Base-by-base conservation (phyloP, 2,113 vertebrate species). In the Hydropotes inermis region DNA sequence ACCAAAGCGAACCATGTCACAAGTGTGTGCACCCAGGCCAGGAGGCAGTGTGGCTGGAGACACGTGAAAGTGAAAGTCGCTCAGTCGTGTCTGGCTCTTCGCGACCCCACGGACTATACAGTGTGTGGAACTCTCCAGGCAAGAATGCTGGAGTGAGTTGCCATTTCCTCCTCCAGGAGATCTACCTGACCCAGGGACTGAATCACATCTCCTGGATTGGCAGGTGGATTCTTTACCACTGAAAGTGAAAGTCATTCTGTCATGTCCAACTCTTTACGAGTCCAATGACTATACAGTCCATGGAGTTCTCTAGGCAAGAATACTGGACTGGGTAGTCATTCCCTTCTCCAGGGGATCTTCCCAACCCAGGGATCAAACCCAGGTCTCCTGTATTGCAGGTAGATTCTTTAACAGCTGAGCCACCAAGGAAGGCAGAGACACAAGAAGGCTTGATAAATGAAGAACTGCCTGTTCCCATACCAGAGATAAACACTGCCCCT, bases 361-460 rank as follows among this genome's bases (percentile, higher is more conserved):
- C 67, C 10, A 23, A 70, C 6, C 9, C 67, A 70, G 67, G 4
- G 67, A 12, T 70, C 10, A 0, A 39, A 70, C 67, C 67, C 19
- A 12, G 67, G n/a, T 70, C 67, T 70, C 19, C n/a, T 0, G 0
- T n/a, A 36, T 0, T 12, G n/a, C 12, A 10, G 67, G 10, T 2
- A 39, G 67, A 23, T 21, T 70, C 67, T 70, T 70, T 70, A 70
- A 5, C 67, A 70, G 67, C 67, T 36, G n/a, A 70, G 64, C 36
- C n/a, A 36, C n/a, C 64, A 70, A 33, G 64, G 64, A 67, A 36
- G 64, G 64, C 0, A 1, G 64, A 36, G 64, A 70, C 64, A 11
- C n/a, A 23, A 21, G 2, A 70, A 81, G 27, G 1, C 47, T 43
- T 12, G 70, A 54, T 43, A 33, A 28, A 2, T 33, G 70, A 87